Evolutionary conservation across 37 sponge, comb jelly and placozoan species (phyloP).

Genomic region (Ephydatia muelleri): DNA sequence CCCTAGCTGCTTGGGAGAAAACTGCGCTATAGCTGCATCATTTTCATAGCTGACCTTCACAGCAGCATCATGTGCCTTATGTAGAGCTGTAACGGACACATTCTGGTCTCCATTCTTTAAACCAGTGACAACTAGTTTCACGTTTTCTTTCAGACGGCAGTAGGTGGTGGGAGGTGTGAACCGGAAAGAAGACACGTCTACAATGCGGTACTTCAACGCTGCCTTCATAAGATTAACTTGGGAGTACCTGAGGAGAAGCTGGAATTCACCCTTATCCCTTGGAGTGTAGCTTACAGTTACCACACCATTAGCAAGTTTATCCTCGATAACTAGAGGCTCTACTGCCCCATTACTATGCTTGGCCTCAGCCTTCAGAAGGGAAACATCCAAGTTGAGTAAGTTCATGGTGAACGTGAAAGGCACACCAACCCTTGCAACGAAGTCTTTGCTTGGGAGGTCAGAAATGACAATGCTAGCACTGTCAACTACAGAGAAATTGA

Average conservation of each 20-base stretch:
- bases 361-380: conserved; percentile 23
- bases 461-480: conserved; percentile 48
- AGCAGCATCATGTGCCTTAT: conserved; percentile 49
- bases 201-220: conserved; percentile 48
- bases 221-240: conserved; percentile 37
- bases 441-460: conserved; percentile 33
- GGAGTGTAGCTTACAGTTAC: conserved; percentile 33
- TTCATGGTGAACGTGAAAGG: conserved; percentile 44
- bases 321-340: neutral
- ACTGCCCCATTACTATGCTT: conserved; percentile 20
- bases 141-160: conserved; percentile 49
- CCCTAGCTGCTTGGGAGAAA: conserved; percentile 67
- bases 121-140: conserved; percentile 70
- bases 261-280: conserved; percentile 35
- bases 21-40: conserved; percentile 26
- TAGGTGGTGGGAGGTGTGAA: conserved; percentile 54
- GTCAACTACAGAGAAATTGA: conserved; percentile 65
- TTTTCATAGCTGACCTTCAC: conserved; percentile 48
- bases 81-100: conserved; percentile 34
- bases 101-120: conserved; percentile 42
- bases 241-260: conserved; percentile 49
- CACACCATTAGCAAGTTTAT: conserved; percentile 9
- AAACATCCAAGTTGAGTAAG: conserved; percentile 39
- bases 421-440: conserved; percentile 30
- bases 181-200: conserved; percentile 36